Base-by-base conservation (phyloP, 1,140 invertebrate genomes). In the Dinothrombium tinctorium region DNA sequence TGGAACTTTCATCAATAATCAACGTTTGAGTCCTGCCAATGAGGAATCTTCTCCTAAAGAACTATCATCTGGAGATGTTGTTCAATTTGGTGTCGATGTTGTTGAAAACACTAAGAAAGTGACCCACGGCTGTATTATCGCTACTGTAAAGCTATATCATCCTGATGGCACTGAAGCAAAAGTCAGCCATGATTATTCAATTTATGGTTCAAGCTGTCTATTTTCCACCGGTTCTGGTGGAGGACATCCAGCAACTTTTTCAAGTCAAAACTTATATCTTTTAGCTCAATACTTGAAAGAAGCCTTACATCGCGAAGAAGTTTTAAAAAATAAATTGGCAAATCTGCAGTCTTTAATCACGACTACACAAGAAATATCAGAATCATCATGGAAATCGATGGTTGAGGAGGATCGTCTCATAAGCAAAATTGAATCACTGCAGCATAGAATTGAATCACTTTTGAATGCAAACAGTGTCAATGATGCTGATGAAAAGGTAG, bases 11-110 rank as follows among this genome's bases (percentile, higher is more conserved):
- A 76, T 99, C 39, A 98, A 94, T 57, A 89, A 81, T 60, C 74
- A 81, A 50, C 66, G 81, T 42, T 66, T 86, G 19, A 80, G 77
- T 49, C 69, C 75, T 49, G 71, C 72, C 7, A 76, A 74, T 40
- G 67, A 72, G 50, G 71, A 75, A 51, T 76, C 75, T 20, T 57
- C 64, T 14, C 74, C 76, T 14, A 66, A 76, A 44, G 80, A 95
- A 61, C 70, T 98, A 25, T 87, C 71, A 58, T 94, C 86, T 4
- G 89, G 86, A 11, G 94, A 99, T 59, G 76, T 92, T 54, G 79
- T 99, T 22, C 90, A 98, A 65, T 96, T 99, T 64, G 94, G 94
- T 35, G 92, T 99, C 19, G 86, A 98, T 57, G 94, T 99, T 15
- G 74, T 95, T 46, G 94, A 98, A 59, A 92, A 87, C 64, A 76